A percentile compares a stretch with the other conserved stretches of the same genome.
These are phyloP conservation scores for Apostichopus californicus DNA, from an alignment of 35 echinoderm and acorn worm genomes.

Conservation along the genomic window DNA sequence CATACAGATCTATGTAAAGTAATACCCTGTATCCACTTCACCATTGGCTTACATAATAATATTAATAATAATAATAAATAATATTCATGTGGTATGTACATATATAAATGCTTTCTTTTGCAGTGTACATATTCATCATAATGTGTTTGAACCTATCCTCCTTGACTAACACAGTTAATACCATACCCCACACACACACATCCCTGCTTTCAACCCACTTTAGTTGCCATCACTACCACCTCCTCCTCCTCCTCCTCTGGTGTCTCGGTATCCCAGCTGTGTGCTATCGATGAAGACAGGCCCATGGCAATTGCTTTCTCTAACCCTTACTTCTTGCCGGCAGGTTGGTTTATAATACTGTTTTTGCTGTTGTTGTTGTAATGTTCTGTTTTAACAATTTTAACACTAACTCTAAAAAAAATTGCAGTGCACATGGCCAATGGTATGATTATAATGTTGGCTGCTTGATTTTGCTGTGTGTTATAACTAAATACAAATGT, in stretches of 20 bases:
- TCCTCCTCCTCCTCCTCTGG: neutral
- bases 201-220: constrained; percentile 12
- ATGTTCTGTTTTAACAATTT: no score
- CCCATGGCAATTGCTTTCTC: constrained; percentile 58
- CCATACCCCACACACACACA: neutral
- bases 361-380: no score
- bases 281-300: constrained; percentile 48
- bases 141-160: constrained; percentile 21
- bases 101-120: neutral
- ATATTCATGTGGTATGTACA: neutral
- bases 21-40: no score
- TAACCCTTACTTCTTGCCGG: constrained; percentile 59
- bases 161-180: constrained; percentile 36
- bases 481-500: no score
- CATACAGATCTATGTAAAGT: no score
- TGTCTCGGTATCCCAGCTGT: neutral
- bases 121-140: neutral
- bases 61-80: neutral
- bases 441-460: no score
- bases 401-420: no score
- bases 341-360: constrained; percentile 38
- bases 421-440: no score
- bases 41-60: neutral
- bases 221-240: neutral
- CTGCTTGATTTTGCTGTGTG: no score